phyloP scores from a whole-genome alignment of 2,888 invertebrate species.

The Luffia ferchaultella region DNA sequence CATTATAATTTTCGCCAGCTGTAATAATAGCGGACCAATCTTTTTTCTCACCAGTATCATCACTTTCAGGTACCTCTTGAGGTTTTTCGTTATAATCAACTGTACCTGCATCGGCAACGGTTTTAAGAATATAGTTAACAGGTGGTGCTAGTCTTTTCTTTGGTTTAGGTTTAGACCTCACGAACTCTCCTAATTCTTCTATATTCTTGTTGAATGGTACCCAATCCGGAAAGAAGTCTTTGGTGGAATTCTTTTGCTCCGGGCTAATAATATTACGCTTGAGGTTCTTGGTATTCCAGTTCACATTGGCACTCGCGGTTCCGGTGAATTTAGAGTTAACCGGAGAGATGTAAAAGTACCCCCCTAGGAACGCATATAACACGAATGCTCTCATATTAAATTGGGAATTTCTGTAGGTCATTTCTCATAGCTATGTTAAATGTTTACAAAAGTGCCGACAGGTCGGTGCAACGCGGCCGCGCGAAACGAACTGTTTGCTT shows the following conservation, averaged over 20 bases:
- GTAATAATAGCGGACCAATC: conserved; percentile 5
- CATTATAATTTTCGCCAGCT: conserved; percentile 22
- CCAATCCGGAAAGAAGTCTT: conserved; percentile 50
- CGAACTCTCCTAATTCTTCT: conserved; percentile 42
- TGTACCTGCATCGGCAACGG: conserved; percentile 34
- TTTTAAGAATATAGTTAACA: conserved; percentile 35
- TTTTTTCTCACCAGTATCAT: conserved; percentile 41
- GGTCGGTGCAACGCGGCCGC: conserved; percentile 27
- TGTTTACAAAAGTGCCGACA: background rate
- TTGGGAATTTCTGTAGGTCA: conserved; percentile 4
- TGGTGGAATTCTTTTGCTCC: conserved; percentile 27
- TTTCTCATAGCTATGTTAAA: background rate
- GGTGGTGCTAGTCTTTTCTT: conserved; percentile 44
- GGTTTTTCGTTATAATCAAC: background rate
- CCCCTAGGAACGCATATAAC: conserved; percentile 16
- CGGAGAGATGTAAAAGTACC: background rate
- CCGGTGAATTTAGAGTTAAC: conserved; percentile 19
- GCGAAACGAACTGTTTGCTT: conserved; percentile 40
- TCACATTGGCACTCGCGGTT: conserved; percentile 26
- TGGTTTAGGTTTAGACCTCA: conserved; percentile 28
- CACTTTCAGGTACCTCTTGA: conserved; percentile 15
- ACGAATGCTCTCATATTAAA: conserved; percentile 18
- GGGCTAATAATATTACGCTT: conserved; percentile 20
- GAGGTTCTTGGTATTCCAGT: background rate
- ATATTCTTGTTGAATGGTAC: conserved; percentile 56